A percentile compares a stretch with the other conserved stretches of the same genome.
Evolutionary conservation across 2,113 vertebrate genomes (phyloP).

Genomic region (Sclerurus mexicanus): DNA sequence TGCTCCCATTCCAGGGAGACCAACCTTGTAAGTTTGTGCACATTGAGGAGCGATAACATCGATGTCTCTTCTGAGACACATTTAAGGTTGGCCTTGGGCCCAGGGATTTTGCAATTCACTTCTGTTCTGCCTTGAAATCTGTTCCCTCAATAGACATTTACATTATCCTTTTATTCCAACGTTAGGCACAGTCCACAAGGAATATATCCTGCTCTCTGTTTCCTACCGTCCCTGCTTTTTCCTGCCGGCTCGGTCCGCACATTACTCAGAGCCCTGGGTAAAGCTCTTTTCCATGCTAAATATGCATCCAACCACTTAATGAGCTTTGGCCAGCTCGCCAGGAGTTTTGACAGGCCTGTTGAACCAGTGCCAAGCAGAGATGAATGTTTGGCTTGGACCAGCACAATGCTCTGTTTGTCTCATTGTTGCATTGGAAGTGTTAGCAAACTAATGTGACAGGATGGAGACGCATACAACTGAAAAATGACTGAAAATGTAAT

Average conservation of each 20-base stretch:
- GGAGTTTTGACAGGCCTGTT: conserved; percentile 69
- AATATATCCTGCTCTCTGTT: background rate
- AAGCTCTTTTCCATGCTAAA: conserved; percentile 65
- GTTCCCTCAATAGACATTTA: background rate
- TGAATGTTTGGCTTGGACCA: conserved; percentile 67
- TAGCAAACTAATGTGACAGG: conserved; percentile 72
- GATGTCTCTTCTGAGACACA: background rate
- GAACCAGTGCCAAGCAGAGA: conserved; percentile 66
- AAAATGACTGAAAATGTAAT: conserved; percentile 69
- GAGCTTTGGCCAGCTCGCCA: conserved; percentile 66
- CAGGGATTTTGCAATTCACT: conserved; percentile 25
- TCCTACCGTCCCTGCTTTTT: background rate
- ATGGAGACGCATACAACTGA: conserved; percentile 51
- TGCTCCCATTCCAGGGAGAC: background rate
- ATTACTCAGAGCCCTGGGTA: conserved; percentile 8
- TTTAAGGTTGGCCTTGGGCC: background rate
- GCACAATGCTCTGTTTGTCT: conserved; percentile 71
- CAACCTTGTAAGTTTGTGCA: rapidly evolving
- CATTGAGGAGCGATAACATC: background rate
- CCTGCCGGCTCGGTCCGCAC: background rate
- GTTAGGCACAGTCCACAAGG: background rate
- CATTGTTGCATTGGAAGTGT: conserved; percentile 72
- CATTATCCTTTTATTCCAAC: background rate
- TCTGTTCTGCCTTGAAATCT: background rate
- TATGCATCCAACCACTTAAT: conserved; percentile 67